Base-by-base conservation (phyloP, 92 coral and sea anemone genomes). In the Porites cylindrica region DNA sequence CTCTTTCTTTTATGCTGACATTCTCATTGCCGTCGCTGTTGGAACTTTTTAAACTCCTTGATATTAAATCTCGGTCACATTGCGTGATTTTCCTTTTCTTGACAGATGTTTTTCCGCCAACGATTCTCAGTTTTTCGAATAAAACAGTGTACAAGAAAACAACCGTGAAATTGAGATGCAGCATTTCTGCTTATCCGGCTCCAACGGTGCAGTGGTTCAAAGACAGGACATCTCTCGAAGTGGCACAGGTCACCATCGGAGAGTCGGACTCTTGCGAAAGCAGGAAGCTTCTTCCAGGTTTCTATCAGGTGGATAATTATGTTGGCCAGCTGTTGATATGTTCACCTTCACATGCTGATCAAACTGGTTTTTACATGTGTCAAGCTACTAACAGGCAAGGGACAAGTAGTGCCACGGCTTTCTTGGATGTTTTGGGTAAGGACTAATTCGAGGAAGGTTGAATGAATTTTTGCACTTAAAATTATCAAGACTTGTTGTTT, bases 71-170 rank as follows among this genome's bases (percentile, higher is more conserved):
- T 32, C 38, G 38, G 3, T 32, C 38, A 32, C 38, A 32, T 32
- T 32, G 3, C 1, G 3, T 32, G 1, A 32, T 32, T 32, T 43
- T 78, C 13, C 18, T 38, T 17, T 19, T 17, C 4, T n/a, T n/a
- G n/a, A n/a, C 87, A 83, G 87, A 66, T 38, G 78, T 72, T 72
- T 83, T 58, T 74, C 74, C 74, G 16, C 80, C 87, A 74, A 73
- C 50, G 17, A 73, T 83, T 10, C 80, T 61, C 3, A 16, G 56
- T 52, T 83, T 83, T 20, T 13, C 50, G 1, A 51, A 83, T 13
- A 65, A 83, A 80, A 83, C 53, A 4, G 87, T 52, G 8, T 61
- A 72, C 21, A 7, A 16, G 18, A 1, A 62, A 50, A 51, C 17
- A 8, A 63, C 20, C 11, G 73, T 60, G 17, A 14, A 73, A 1